Evolutionary conservation across 2,797 vertebrate genomes (phyloP), one percentile per base, ranked within the genome.

Genomic region (Oceanodroma leucorhoa): DNA sequence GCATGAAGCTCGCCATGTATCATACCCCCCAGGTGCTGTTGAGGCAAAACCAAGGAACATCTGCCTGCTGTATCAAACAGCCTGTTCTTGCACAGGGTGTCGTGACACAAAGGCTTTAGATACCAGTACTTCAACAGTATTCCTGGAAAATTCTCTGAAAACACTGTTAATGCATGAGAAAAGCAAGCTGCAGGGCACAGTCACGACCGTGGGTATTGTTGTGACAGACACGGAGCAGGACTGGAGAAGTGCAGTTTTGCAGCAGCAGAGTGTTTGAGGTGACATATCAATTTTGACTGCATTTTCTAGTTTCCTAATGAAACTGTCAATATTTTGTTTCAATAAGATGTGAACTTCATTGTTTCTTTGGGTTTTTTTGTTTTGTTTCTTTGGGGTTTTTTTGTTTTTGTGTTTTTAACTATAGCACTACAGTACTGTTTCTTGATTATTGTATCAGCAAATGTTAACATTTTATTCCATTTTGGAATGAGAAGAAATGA

Each of bases 201-300:
- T 11, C 24, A 14, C 0, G 0, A 41, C 55, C 3, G 3, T 6
- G 8, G 1, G 1, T 8, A 2, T 10, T 5, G 16, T 34, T 69
- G 5, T 13, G 57, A 8, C 9, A 77, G 48, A 41, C 10, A 2
- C 0, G 17, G 26, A 83, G 30, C 29, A 40, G 43, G 36, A 43
- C 19, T 1, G 11, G 20, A 48, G 17, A 51, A 38, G 11, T 3
- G 18, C 51, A 43, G 15, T 13, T 83, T 38, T 69, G 51, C 36
- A 90, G 32, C 26, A 89, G 30, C 55, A 55, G n/a, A 27, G 6
- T 7, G 11, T 46, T 70, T 23, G 57, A 69, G 36, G 11, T 38
- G 26, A 48, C 10, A 27, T 19, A 38, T 36, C 1, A 77, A 50
- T 66, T 50, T 53, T 17, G 29, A 23, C 9, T 34, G 8, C 9